Evolutionary conservation across 2,113 vertebrate genomes (phyloP), one percentile per base, ranked within the genome.

Genomic region (Laterallus jamaicensis): DNA sequence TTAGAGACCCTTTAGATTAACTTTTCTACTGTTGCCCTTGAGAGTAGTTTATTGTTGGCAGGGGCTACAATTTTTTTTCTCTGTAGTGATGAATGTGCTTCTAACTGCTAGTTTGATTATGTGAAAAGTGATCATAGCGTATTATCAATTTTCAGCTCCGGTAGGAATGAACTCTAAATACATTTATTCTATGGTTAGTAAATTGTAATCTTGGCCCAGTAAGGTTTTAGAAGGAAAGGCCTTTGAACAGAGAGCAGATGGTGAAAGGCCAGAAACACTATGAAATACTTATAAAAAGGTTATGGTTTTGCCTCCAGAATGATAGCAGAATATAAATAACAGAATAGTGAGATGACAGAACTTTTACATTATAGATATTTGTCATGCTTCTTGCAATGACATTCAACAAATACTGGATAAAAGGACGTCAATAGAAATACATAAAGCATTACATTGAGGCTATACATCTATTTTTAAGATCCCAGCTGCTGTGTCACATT

Each of bases 11-110:
- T 71, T 88, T 50, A 52, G 42, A 68, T 64, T 15, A 71, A 31
- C 54, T 64, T 50, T 26, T 82, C 31, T 52, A 5, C n/a, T 49
- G 11, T 31, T 9, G 60, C 11, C 7, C 39, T 75, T 0, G 0
- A 64, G 28, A 52, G 35, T 3, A 40, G 50, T 4, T 75, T 21
- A 4, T 32, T 70, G 10, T 21, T 90, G 58, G 18, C 16, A 44
- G 58, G 5, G 21, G 7, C 42, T 75, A 55, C 22, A 58, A 16
- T n/a, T 25, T n/a, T 9, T 63, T 69, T 44, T 58, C 21, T 83
- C 12, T 50, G 7, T 55, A 5, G 15, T 71, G 15, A 9, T 73
- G 20, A 40, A 59, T 60, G 15, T 70, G 20, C 3, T 84, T 77
- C 47, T 74, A 40, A 49, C 20, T 68, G 31, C 25, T 76, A 47